Conservation (phyloP, 2,888 invertebrate genomes). For the Noctua fimbriata region DNA sequence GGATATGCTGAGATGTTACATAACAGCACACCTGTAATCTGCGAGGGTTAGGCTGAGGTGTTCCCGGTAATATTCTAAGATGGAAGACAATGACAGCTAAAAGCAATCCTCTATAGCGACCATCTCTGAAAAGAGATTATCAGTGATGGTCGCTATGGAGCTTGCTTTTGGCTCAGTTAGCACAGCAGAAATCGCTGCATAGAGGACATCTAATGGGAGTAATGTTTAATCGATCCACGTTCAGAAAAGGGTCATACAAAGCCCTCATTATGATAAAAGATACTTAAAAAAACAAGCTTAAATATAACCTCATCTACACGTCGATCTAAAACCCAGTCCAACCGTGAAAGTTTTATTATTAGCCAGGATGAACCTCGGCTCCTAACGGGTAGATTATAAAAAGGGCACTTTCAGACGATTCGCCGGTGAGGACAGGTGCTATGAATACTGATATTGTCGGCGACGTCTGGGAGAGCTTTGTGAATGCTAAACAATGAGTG, state of each 20-base stretch:
- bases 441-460: conserved; percentile 56
- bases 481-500: conserved; percentile 52
- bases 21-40: neutral
- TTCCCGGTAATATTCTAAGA: neutral
- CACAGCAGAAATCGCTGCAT: neutral
- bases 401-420: conserved; percentile 29
- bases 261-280: neutral
- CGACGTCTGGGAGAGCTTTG: conserved; percentile 32
- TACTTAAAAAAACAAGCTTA: neutral
- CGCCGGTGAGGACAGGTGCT: conserved; percentile 13
- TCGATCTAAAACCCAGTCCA: conserved; percentile 22
- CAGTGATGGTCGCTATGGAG: neutral
- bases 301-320: conserved; percentile 10
- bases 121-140: no score
- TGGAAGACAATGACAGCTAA: neutral
- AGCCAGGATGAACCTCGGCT: conserved; percentile 8
- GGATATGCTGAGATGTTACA: neutral
- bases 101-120: no score
- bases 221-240: neutral
- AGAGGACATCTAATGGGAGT: neutral
- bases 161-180: neutral
- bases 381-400: conserved; percentile 34
- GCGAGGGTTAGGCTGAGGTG: neutral
- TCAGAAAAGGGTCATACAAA: neutral
- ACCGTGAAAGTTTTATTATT: conserved; percentile 33